Conservation (phyloP, 2,888 invertebrate species). For the Sericinus montela region DNA sequence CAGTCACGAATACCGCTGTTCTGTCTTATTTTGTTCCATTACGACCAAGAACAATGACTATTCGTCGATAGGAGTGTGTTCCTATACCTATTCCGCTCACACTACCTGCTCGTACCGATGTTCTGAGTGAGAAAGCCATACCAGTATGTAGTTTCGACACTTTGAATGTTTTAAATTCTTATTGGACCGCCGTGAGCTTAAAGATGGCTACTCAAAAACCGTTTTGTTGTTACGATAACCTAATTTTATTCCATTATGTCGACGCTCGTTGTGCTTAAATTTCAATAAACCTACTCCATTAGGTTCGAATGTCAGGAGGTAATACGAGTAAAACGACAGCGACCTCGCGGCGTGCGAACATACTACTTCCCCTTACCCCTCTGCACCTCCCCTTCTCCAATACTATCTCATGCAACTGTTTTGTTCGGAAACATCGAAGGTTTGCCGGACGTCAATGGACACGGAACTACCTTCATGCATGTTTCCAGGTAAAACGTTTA, state of each 20-base stretch:
- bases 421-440: conserved; percentile 73
- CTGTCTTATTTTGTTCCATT: conserved; percentile 78
- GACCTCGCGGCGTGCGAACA: conserved; percentile 65
- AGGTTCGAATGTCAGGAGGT: conserved; percentile 73
- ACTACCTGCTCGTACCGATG: conserved; percentile 27
- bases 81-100: conserved; percentile 61
- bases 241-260: conserved; percentile 70
- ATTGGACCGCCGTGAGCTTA: conserved; percentile 69
- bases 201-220: conserved; percentile 73
- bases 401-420: conserved; percentile 24
- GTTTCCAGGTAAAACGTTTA: conserved; percentile 57
- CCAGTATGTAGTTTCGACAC: conserved; percentile 36
- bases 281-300: conserved; percentile 71
- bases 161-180: conserved; percentile 66
- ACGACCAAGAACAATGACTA: conserved; percentile 76
- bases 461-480: conserved; percentile 74
- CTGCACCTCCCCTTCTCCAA: conserved; percentile 20
- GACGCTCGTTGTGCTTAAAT: conserved; percentile 66
- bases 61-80: conserved; percentile 57
- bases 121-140: conserved; percentile 52
- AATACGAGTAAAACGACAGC: conserved; percentile 68
- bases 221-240: conserved; percentile 76
- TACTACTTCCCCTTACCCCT: conserved; percentile 32
- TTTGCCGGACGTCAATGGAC: conserved; percentile 73
- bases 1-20: conserved; percentile 77